Evolutionary conservation across 2,888 invertebrate genomes (phyloP).

Genomic region (Ormyrus nitidulus): DNA sequence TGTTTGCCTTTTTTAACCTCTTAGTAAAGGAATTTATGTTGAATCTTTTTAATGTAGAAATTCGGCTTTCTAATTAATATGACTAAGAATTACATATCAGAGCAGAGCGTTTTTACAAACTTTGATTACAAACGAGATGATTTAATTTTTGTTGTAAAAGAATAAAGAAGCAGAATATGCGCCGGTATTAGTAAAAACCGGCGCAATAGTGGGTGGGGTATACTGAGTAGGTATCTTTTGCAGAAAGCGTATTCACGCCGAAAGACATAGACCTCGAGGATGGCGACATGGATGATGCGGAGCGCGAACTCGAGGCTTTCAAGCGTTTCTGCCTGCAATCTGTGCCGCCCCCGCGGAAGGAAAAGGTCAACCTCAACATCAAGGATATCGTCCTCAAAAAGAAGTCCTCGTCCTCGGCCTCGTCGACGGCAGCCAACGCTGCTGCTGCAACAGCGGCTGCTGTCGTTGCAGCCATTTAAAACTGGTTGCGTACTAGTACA

Average conservation of each 20-base stretch:
- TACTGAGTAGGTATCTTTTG: constrained; percentile 63
- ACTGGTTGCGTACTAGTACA: background rate
- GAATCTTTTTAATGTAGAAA: constrained; percentile 1
- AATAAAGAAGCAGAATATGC: background rate
- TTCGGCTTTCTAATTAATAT: background rate
- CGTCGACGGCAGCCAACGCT: constrained; percentile 63
- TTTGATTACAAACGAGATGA: background rate
- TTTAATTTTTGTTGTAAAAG: background rate
- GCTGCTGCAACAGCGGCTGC: constrained; percentile 64
- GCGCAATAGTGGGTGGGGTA: constrained; percentile 11
- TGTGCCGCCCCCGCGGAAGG: constrained; percentile 85
- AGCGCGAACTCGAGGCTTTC: constrained; percentile 90
- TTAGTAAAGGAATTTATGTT: constrained; percentile 29
- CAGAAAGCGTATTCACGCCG: constrained; percentile 86
- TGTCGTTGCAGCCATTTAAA: constrained; percentile 71
- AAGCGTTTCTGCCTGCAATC: constrained; percentile 92
- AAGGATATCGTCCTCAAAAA: constrained; percentile 85
- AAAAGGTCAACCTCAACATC: constrained; percentile 87
- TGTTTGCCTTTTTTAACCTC: constrained; percentile 48
- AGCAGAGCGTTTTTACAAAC: background rate
- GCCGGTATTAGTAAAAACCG: too few relatives aligned
- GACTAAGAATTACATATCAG: background rate
- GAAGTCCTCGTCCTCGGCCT: constrained; percentile 74
- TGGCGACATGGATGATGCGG: constrained; percentile 86
- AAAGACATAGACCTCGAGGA: constrained; percentile 87